Evolutionary conservation across 2,797 vertebrate species (phyloP).

Genomic region (Margarornis squamiger): DNA sequence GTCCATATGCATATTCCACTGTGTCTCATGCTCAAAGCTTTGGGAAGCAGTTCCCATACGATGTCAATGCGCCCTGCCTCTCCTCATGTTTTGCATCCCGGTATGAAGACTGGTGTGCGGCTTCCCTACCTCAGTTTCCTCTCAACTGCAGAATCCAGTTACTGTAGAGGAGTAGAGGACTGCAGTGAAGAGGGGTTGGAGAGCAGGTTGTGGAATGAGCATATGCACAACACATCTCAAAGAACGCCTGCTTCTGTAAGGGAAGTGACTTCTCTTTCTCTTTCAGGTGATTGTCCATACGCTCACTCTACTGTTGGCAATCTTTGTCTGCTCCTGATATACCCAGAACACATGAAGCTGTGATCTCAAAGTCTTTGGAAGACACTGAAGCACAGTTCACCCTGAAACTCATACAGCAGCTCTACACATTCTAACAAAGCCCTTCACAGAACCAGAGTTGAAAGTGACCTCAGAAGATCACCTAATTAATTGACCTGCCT

Average conservation of each 20-base stretch:
- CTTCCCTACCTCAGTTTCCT: slow-evolving; percentile 62
- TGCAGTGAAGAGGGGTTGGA: slow-evolving; percentile 65
- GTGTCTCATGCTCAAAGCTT: slow-evolving; percentile 43
- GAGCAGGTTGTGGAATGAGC: slow-evolving; percentile 59
- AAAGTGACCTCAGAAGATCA: neutral
- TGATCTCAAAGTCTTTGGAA: neutral
- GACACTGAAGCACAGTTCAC: neutral
- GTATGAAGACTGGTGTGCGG: slow-evolving; percentile 18
- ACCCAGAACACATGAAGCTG: neutral
- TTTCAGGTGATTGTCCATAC: neutral
- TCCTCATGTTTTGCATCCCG: slow-evolving; percentile 45
- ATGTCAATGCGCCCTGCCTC: slow-evolving; percentile 33
- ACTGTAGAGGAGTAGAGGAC: slow-evolving; percentile 66
- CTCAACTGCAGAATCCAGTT: slow-evolving; percentile 63
- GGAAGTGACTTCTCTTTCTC: slow-evolving; percentile 47
- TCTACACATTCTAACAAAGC: neutral
- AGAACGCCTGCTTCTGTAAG: slow-evolving; percentile 42
- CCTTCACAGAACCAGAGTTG: neutral
- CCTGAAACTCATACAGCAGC: too few species aligned
- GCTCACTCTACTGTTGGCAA: neutral
- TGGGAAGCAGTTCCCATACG: slow-evolving; percentile 47
- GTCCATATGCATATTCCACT: slow-evolving; percentile 62
- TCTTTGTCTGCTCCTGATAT: neutral
- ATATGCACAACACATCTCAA: slow-evolving; percentile 60
- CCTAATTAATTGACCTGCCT: neutral